These are phyloP conservation scores for Sphaeramia orbicularis DNA, from an alignment of 2,797 vertebrate genomes.

Conservation along the genomic window DNA sequence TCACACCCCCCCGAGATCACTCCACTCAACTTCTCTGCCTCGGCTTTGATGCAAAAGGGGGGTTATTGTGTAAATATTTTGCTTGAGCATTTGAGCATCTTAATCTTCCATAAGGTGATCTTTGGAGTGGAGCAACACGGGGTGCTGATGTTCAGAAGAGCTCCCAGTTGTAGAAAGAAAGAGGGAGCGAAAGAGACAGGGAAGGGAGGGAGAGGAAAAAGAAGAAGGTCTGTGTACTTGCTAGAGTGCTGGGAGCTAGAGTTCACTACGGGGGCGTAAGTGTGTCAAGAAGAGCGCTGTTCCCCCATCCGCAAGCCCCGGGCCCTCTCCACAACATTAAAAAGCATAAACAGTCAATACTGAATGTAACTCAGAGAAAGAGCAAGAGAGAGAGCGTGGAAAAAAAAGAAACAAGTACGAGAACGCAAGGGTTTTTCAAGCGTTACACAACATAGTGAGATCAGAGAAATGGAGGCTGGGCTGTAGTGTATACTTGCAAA, in stretches of 20 bases:
- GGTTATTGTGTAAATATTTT: constrained; percentile 85
- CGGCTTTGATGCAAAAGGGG: constrained; percentile 75
- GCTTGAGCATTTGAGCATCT: constrained; percentile 83
- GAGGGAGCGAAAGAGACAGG: constrained; percentile 77
- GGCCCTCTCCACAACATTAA: constrained; percentile 88
- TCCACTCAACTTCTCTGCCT: constrained; percentile 67
- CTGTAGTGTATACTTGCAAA: constrained; percentile 78
- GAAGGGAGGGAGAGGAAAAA: constrained; percentile 77
- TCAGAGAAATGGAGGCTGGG: constrained; percentile 85
- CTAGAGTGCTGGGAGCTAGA: constrained; percentile 87
- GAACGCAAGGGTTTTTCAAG: constrained; percentile 86
- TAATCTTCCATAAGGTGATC: constrained; percentile 87
- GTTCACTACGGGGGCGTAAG: constrained; percentile 90
- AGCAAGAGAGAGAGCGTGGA: constrained; percentile 78
- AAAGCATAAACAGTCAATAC: constrained; percentile 91
- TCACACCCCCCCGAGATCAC: constrained; percentile 71
- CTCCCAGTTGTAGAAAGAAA: constrained; percentile 83
- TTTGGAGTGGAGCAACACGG: constrained; percentile 81
- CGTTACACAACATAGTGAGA: constrained; percentile 89
- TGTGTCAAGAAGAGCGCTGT: constrained; percentile 88
- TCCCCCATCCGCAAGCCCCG: constrained; percentile 86
- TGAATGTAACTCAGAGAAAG: constrained; percentile 85
- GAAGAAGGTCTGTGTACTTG: constrained; percentile 86
- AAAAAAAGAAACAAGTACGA: constrained; percentile 77
- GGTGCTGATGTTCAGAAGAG: constrained; percentile 85